Evolutionary conservation across 2,113 vertebrate species (phyloP).

Genomic region (Hippoglossus stenolepis): DNA sequence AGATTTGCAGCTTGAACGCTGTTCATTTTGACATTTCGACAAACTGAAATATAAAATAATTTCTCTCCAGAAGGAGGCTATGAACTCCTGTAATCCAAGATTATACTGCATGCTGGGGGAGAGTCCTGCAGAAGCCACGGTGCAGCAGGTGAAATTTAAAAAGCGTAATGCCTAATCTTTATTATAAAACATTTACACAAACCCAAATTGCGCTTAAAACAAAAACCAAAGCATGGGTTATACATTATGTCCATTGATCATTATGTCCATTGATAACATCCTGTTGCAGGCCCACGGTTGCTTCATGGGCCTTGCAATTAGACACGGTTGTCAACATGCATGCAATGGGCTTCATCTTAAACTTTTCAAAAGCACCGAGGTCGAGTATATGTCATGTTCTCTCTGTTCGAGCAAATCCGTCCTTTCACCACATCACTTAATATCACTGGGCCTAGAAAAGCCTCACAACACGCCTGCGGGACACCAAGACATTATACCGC

Average conservation of each 20-base stretch:
- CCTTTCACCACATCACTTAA: conserved; percentile 67
- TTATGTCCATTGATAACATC: not conserved
- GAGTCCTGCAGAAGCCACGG: not conserved
- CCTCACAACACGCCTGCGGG: conserved; percentile 55
- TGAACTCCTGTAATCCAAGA: conserved; percentile 29
- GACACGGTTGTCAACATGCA: conserved; percentile 57
- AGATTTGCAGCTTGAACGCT: conserved; percentile 55
- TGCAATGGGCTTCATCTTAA: conserved; percentile 37
- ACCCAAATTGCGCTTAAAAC: not conserved
- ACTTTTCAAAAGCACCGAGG: conserved; percentile 55
- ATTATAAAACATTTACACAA: not conserved
- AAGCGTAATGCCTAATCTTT: not conserved
- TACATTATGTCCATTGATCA: not conserved
- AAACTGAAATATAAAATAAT: conserved; percentile 58
- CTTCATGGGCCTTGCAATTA: conserved; percentile 34
- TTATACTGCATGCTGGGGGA: no score
- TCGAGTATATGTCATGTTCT: conserved; percentile 57
- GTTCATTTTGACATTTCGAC: conserved; percentile 65
- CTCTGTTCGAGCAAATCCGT: conserved; percentile 58
- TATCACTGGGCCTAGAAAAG: conserved; percentile 39
- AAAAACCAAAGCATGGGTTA: not conserved
- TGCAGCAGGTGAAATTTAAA: conserved; percentile 30
- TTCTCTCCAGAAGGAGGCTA: conserved; percentile 31
- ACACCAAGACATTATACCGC: conserved; percentile 48
- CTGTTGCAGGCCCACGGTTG: not conserved